Conservation (phyloP, 1,140 invertebrate species). For the Hydropsyche tenuis region DNA sequence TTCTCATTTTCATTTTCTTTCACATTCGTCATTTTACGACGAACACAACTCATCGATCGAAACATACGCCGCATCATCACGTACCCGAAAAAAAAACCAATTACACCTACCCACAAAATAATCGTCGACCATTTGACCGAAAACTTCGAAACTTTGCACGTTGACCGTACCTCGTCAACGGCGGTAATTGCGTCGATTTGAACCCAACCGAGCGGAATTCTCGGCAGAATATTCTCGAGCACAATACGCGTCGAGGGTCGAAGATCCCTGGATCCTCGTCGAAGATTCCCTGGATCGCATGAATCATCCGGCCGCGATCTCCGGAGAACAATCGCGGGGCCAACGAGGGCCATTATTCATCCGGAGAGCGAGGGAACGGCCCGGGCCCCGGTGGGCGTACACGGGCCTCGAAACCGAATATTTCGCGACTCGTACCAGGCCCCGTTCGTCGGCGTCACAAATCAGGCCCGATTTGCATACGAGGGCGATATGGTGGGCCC, state of each 20-base stretch:
- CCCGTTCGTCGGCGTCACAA: not conserved
- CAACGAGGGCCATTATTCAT: slow-evolving; percentile 22
- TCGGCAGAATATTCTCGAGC: no score
- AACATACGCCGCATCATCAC: no score
- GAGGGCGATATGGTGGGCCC: no score
- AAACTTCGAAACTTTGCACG: not conserved
- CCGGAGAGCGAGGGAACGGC: not conserved
- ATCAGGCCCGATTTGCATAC: slow-evolving; percentile 1
- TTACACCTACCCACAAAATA: no score
- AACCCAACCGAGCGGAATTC: not conserved
- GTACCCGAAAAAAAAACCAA: no score
- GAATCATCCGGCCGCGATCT: slow-evolving; percentile 16
- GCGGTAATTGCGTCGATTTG: not conserved
- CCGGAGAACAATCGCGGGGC: slow-evolving; percentile 22
- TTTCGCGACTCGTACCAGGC: slow-evolving; percentile 8
- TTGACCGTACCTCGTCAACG: not conserved
- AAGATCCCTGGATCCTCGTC: no score
- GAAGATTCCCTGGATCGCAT: not conserved
- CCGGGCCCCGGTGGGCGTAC: slow-evolving; percentile 10
- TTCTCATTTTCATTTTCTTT: no score
- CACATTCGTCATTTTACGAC: no score
- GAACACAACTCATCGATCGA: no score
- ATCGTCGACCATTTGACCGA: no score
- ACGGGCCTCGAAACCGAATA: slow-evolving; percentile 20
- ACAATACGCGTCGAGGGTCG: no score